Conservation (phyloP, 2,113 vertebrate species). For the Laterallus jamaicensis region DNA sequence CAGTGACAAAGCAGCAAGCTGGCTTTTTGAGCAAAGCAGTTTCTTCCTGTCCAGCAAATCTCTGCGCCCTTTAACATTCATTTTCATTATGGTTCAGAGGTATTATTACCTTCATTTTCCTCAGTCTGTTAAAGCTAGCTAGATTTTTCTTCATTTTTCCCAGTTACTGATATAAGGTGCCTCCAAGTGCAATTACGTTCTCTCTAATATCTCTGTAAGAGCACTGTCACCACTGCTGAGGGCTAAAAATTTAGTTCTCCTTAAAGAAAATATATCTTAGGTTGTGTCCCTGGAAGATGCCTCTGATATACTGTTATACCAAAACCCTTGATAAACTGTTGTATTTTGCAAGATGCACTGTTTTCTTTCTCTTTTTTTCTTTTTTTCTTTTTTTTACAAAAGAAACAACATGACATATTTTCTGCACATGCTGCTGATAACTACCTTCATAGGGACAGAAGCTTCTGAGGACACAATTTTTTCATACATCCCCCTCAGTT, state of each 20-base stretch:
- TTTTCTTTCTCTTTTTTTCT: too few relatives aligned
- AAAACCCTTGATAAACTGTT: background rate
- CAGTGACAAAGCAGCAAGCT: background rate
- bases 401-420: background rate
- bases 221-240: background rate
- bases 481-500: background rate
- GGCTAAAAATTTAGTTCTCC: background rate
- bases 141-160: background rate
- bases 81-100: background rate
- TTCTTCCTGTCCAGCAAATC: background rate
- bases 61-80: background rate
- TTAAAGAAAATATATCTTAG: background rate
- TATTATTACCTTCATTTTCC: background rate
- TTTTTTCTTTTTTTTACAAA: too few relatives aligned
- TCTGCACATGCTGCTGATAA: background rate
- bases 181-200: background rate
- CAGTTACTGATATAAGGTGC: background rate
- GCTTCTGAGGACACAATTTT: background rate
- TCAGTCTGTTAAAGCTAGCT: background rate
- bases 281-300: background rate
- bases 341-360: background rate
- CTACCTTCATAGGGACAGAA: background rate
- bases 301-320: background rate
- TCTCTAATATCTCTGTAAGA: background rate
- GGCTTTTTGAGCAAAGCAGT: background rate